These are phyloP conservation scores for Melanogrammus aeglefinus DNA, from an alignment of 2,797 vertebrate species.

Conservation along the genomic window DNA sequence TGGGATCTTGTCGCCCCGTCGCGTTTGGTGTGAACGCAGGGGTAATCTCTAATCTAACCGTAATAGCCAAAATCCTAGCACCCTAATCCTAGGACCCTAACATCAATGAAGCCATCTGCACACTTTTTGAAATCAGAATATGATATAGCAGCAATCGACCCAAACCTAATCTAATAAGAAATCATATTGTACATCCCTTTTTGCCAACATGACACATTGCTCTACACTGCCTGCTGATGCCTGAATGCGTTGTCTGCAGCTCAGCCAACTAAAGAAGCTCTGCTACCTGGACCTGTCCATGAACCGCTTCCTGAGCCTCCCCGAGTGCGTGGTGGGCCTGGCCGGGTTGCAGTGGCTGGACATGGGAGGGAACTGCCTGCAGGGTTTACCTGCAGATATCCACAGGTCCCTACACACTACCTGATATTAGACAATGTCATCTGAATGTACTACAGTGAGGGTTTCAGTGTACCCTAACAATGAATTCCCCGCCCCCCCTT, in stretches of 20 bases:
- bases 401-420: slow-evolving; percentile 72
- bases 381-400: slow-evolving; percentile 81
- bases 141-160: neutral
- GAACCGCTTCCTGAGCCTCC: slow-evolving; percentile 84
- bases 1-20: too few species aligned
- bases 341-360: slow-evolving; percentile 91
- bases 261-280: slow-evolving; percentile 80
- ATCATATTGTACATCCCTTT: neutral
- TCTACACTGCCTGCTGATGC: neutral
- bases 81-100: neutral
- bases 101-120: neutral
- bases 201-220: neutral
- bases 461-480: too few species aligned
- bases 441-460: too few species aligned
- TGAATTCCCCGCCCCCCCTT: too few species aligned
- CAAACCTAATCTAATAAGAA: neutral
- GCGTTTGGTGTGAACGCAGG: too few species aligned
- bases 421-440: too few species aligned
- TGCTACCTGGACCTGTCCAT: slow-evolving; percentile 90
- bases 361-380: slow-evolving; percentile 86
- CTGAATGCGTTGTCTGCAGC: slow-evolving; percentile 57
- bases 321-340: slow-evolving; percentile 81
- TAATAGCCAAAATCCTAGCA: neutral
- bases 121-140: neutral
- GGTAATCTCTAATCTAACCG: neutral